Percentiles rank a stretch among this genome's conserved stretches.
Conservation (phyloP, 2,888 invertebrate genomes). For the Gibbula magus region DNA sequence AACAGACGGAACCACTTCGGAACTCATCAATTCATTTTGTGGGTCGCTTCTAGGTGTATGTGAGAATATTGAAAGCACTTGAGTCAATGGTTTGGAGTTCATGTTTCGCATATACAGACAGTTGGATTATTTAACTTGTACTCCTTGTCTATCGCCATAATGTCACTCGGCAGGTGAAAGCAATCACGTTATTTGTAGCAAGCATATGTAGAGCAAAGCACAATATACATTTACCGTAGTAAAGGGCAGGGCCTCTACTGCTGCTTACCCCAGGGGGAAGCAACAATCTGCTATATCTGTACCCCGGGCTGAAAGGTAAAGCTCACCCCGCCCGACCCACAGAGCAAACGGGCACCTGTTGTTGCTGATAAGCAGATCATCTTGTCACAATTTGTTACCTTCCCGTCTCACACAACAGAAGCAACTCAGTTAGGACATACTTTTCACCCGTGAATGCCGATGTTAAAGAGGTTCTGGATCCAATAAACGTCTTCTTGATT, state of each 20-base stretch:
- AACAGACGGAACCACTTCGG: too few relatives aligned
- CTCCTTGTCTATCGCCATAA: not conserved
- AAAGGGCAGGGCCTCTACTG: conserved; percentile 4
- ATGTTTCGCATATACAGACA: too few relatives aligned
- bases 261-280: not conserved
- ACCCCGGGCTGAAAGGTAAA: not conserved
- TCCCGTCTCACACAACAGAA: not conserved
- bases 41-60: too few relatives aligned
- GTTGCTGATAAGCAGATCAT: not conserved
- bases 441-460: not conserved
- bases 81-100: too few relatives aligned
- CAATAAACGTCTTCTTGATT: not conserved
- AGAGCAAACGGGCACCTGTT: not conserved
- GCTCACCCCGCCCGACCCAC: not conserved
- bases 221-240: not conserved
- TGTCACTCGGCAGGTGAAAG: conserved; percentile 9
- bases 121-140: too few relatives aligned
- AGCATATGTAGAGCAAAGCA: not conserved
- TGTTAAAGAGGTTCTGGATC: not conserved
- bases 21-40: too few relatives aligned
- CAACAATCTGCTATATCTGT: not conserved
- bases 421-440: not conserved
- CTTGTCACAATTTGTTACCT: not conserved
- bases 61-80: too few relatives aligned
- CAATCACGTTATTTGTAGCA: conserved; percentile 11